phyloP scores from a whole-genome alignment of 2,888 invertebrate genomes.

The Pasiphila rectangulata region DNA sequence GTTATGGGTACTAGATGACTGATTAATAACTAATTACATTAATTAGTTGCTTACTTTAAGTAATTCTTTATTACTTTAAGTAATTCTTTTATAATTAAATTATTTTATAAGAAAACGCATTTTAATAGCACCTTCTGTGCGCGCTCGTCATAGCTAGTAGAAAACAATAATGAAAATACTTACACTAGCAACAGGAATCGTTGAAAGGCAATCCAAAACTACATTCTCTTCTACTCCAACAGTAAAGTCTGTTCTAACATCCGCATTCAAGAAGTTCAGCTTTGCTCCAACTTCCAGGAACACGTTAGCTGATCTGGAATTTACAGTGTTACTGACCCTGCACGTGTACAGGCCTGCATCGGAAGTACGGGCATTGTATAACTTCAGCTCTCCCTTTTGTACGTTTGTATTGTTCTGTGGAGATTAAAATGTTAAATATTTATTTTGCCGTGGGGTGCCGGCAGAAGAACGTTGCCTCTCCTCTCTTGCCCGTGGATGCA shows the following conservation, averaged over 20 bases:
- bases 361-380: not conserved
- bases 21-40: too few species aligned
- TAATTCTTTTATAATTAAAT: too few species aligned
- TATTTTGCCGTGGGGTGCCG: too few species aligned
- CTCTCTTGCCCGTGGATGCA: too few species aligned
- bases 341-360: slow-evolving; percentile 15
- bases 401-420: slow-evolving; percentile 10
- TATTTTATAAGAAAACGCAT: too few species aligned
- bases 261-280: not conserved
- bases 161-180: not conserved
- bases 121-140: too few species aligned
- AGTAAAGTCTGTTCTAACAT: not conserved
- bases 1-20: too few species aligned
- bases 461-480: too few species aligned
- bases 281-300: not conserved
- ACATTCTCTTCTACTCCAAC: not conserved
- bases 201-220: not conserved
- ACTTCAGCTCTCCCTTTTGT: not conserved
- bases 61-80: too few species aligned
- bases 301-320: slow-evolving; percentile 7
- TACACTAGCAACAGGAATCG: not conserved
- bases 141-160: not conserved
- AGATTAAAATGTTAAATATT: too few species aligned
- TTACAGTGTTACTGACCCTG: slow-evolving; percentile 1
- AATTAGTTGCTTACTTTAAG: too few species aligned